Conservation (phyloP, 2,888 invertebrate species). For the Autographa gamma region DNA sequence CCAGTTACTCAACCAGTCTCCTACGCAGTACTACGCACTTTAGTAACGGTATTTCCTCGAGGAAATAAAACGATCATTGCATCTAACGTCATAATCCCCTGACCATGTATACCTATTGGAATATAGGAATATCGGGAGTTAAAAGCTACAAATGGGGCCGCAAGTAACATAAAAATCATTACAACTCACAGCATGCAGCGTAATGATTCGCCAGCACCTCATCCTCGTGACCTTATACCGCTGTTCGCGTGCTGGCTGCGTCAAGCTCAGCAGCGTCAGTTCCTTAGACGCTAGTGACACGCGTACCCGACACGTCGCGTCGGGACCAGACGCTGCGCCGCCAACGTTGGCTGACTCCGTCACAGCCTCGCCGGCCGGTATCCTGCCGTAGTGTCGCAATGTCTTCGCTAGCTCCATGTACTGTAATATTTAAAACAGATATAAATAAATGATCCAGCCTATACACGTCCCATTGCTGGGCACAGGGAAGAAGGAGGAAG, state of each 20-base stretch:
- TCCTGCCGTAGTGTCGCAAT: slow-evolving; percentile 96
- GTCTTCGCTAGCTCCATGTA: slow-evolving; percentile 95
- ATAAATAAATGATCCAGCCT: background rate
- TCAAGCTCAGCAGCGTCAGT: slow-evolving; percentile 91
- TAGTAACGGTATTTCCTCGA: too few relatives aligned
- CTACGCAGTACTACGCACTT: too few relatives aligned
- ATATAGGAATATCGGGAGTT: background rate
- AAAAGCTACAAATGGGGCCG: too few relatives aligned
- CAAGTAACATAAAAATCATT: too few relatives aligned
- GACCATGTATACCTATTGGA: too few relatives aligned
- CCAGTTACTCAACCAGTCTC: too few relatives aligned
- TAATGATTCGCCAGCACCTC: slow-evolving; percentile 99
- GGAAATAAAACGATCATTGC: too few relatives aligned
- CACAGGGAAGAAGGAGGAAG: too few relatives aligned
- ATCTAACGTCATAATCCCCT: too few relatives aligned
- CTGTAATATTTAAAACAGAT: slow-evolving; percentile 80
- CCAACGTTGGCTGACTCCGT: slow-evolving; percentile 74
- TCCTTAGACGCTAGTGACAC: slow-evolving; percentile 96
- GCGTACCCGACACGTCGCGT: slow-evolving; percentile 77
- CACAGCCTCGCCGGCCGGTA: slow-evolving; percentile 87
- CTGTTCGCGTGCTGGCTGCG: slow-evolving; percentile 92
- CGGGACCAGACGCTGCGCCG: slow-evolving; percentile 57
- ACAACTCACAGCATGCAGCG: slow-evolving; percentile 91
- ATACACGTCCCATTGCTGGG: too few relatives aligned
- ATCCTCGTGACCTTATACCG: slow-evolving; percentile 98